Base-by-base conservation (phyloP, 2,888 invertebrate genomes). In the Prosopocoilus inquinatus region DNA sequence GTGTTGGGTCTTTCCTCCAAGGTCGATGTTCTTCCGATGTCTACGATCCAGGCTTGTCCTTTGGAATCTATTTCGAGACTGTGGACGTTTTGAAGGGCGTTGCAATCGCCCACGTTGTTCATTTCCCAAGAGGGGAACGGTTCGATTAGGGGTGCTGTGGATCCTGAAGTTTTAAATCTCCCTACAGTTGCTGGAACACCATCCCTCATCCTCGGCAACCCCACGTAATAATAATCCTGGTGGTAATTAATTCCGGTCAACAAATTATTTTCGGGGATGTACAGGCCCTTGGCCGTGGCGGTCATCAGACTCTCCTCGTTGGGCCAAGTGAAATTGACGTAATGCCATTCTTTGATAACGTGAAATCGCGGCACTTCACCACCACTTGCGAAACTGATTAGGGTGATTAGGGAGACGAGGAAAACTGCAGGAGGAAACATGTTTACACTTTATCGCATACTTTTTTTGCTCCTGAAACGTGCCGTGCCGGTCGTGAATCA, bases 41-140 rank as follows among this genome's bases (percentile, higher is more conserved):
- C 89, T 47, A 88, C 79, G 33, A 84, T 81, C 82, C 86, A 88
- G 81, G 90, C 82, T 9, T 85, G 75, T 2, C 89, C 88, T 58
- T 81, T 81, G 1, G 81, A 81, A 72, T 90, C 89, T 45, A 90
- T 84, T 70, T 90, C 89, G 62, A 90, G 78, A 64, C 86, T 86
- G 72, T 89, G 89, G 16, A 90, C 88, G 68, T 86, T 87, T 71
- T 90, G 90, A 57, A 91, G 78, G 1, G 86, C 83, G 11, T 77
- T 74, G 73, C 90, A 90, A 68, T 89, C 83, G 0, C 85, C 87
- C 44, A 85, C 58, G 12, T 76, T 74, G 69, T 90, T 89, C 78
- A 84, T 82, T 15, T 79, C 81, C 89, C 89, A 90, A 60, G 80
- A 85, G 57, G 90, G 90, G 72, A 84, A 90, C 2, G 90, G 87